Evolutionary conservation across 1,140 invertebrate species (phyloP), one percentile per base, ranked within the genome.

Genomic region (Atta colombica): DNA sequence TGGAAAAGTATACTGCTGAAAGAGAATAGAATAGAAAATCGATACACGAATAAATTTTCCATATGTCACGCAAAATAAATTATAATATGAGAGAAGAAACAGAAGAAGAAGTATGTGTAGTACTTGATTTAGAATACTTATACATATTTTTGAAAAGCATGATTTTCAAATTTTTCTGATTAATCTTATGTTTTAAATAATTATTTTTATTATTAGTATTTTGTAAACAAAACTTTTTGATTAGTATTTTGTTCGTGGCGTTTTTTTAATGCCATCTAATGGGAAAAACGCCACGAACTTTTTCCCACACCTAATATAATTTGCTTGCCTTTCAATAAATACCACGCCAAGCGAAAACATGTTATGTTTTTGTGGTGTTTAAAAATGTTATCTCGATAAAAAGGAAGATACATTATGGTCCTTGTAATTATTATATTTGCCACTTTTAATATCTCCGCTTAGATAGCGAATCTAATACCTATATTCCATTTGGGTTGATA

Each of bases 11-110:
- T 4, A 18, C 5, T 7, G 14, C n/a, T 45, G 21, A 81, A 72
- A 72, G 21, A n/a, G 21, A 2, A 77, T 3, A 5, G 12, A 49
- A 66, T 8, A 25, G 35, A 63, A 49, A 84, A 55, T 25, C 31
- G 21, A 51, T 28, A 31, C 14, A 49, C 25, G 39, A 85, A 85
- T 77, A 63, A 39, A 63, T 31, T 31, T 77, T 61, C 28, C 39
- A 51, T 18, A 8, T 49, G 21, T 60, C 39, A n/a, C n/a, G 49
- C 7, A 51, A 49, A 49, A 69, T 31, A 5, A 55, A 18, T 71
- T 55, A 71, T 14, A 18, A 49, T 82, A 65, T 31, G 3, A 31
- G 3, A 74, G 28, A 71, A 16, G n/a, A 53, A 55, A 51, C 5
- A 21, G 31, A 31, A 31, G 3, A 31, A 31, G 3, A 31, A 31